Evolutionary conservation across 2,888 invertebrate species (phyloP).

Genomic region (Serripes groenlandicus): DNA sequence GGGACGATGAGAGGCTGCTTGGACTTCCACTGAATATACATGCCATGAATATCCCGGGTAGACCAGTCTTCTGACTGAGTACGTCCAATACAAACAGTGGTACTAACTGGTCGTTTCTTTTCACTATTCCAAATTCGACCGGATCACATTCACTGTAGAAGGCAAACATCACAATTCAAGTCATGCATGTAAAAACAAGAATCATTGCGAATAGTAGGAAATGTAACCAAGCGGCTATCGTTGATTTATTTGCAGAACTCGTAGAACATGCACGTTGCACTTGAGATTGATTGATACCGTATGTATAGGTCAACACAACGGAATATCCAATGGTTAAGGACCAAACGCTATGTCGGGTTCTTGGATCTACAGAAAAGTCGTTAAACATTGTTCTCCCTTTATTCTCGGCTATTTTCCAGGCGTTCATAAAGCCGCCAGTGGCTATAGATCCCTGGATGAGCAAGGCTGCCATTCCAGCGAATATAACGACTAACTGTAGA

Average conservation of each 20-base stretch:
- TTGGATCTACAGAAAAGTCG: constrained; percentile 1
- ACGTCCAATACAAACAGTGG: constrained; percentile 95
- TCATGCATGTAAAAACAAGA: constrained; percentile 15
- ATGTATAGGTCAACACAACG: neutral
- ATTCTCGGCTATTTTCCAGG: constrained; percentile 1
- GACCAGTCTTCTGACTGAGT: constrained; percentile 91
- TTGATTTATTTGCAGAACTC: neutral
- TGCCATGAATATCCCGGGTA: constrained; percentile 96
- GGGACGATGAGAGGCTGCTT: constrained; percentile 87
- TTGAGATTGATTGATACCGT: neutral
- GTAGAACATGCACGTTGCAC: neutral
- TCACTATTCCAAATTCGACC: neutral
- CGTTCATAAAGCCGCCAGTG: neutral
- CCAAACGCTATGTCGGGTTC: constrained; percentile 11
- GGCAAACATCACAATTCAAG: constrained; percentile 53
- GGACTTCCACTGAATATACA: constrained; percentile 97
- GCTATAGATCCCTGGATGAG: neutral
- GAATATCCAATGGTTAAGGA: neutral
- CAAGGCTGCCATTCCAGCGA: neutral
- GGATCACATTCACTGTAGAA: constrained; percentile 49
- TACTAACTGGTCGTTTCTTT: constrained; percentile 89
- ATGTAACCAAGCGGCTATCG: neutral
- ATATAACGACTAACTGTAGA: constrained; percentile 3
- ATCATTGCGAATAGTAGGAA: neutral
- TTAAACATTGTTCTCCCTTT: neutral